These are phyloP conservation scores for Danio jaintianensis DNA, from an alignment of 2,797 vertebrate species.

Conservation along the genomic window DNA sequence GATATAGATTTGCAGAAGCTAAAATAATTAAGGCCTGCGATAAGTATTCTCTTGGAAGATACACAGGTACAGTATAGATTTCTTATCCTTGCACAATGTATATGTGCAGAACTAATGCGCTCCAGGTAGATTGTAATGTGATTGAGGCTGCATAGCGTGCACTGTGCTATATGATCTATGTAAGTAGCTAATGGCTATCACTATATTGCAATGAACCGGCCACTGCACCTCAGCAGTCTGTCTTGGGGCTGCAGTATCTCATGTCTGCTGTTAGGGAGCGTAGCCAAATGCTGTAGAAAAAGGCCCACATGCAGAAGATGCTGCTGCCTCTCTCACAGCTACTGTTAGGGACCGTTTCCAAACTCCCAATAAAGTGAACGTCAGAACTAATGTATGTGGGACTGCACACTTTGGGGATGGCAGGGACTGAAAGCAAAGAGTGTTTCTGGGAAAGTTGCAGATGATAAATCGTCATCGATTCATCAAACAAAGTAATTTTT, in stretches of 20 bases:
- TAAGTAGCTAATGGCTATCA: conserved; percentile 36
- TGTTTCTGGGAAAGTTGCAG: background rate
- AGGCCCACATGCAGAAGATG: conserved; percentile 63
- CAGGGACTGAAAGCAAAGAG: conserved; percentile 9
- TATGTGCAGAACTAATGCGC: conserved; percentile 14
- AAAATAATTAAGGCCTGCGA: background rate
- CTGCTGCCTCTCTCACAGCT: conserved; percentile 46
- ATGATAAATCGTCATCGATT: background rate
- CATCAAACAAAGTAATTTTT: background rate
- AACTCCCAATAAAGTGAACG: conserved; percentile 17
- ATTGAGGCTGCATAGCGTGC: background rate
- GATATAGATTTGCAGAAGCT: background rate
- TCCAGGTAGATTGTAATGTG: conserved; percentile 12
- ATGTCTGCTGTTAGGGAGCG: conserved; percentile 57
- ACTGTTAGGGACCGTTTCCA: conserved; percentile 46
- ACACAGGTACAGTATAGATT: background rate
- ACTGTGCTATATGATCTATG: conserved; percentile 42
- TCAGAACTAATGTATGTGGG: conserved; percentile 12
- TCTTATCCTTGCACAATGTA: conserved; percentile 6
- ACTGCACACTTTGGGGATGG: conserved; percentile 45
- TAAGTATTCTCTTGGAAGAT: conserved; percentile 15
- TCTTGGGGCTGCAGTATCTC: conserved; percentile 72
- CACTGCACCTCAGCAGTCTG: conserved; percentile 68
- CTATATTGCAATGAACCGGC: conserved; percentile 71
- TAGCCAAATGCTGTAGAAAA: conserved; percentile 65